Evolutionary conservation across 2,113 vertebrate genomes (phyloP).

Genomic region (Pelmatolapia mariae): DNA sequence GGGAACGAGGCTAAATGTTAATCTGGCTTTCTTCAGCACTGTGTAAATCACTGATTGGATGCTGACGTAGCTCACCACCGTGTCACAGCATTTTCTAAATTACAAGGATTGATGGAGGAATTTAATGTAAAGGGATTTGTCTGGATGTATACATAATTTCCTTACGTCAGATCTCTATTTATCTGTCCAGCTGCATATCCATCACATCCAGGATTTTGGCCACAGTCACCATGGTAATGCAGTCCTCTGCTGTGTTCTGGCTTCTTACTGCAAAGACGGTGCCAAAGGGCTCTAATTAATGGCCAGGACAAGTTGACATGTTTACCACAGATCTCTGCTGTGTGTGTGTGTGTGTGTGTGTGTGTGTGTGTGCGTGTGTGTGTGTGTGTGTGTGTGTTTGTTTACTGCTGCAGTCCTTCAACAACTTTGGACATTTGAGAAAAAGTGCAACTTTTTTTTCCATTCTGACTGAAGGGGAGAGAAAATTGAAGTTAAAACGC

Average conservation of each 20-base stretch:
- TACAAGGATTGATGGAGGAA: not conserved
- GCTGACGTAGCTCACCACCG: not conserved
- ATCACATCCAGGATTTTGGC: not conserved
- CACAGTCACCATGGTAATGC: not conserved
- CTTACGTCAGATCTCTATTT: not conserved
- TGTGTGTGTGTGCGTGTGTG: not conserved
- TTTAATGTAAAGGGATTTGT: not conserved
- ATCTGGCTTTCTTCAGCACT: not conserved
- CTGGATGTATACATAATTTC: not conserved
- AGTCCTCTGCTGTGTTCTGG: slow-evolving; percentile 1
- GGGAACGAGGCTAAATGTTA: not conserved
- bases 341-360: not conserved
- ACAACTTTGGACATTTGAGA: not conserved
- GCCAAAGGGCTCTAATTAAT: not conserved
- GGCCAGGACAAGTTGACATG: slow-evolving; percentile 2
- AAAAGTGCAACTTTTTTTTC: not conserved
- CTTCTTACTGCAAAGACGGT: not conserved
- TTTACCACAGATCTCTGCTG: not conserved
- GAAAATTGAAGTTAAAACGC: not conserved
- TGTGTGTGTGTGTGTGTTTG: not conserved
- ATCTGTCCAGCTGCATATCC: not conserved
- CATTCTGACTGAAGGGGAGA: not conserved
- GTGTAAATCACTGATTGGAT: not conserved
- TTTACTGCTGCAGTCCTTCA: not conserved
- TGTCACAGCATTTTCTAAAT: not conserved